Evolutionary conservation across 2,113 vertebrate species (phyloP).

Genomic region (Strix aluco): DNA sequence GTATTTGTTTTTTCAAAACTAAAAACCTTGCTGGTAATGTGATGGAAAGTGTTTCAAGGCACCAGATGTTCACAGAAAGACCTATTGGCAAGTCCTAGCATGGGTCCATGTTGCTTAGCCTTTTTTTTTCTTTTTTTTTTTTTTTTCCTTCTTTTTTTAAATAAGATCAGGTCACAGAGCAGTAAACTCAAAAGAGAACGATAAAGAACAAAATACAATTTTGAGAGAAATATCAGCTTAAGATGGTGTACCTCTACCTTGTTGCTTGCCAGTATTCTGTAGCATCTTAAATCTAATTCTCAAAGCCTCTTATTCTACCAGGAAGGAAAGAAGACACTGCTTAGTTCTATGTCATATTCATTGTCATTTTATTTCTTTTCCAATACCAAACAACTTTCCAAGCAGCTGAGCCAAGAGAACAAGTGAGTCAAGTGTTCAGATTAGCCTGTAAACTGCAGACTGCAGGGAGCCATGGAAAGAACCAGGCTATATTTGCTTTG

Average conservation of each 20-base stretch:
- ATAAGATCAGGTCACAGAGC: background rate
- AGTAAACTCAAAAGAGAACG: background rate
- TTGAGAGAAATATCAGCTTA: background rate
- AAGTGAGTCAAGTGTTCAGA: constrained; percentile 10
- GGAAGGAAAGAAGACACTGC: background rate
- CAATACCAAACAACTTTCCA: background rate
- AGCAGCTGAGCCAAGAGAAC: background rate
- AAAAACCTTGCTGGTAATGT: background rate
- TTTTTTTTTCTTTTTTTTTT: background rate
- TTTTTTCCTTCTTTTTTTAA: too few species aligned
- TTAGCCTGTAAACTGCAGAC: constrained; percentile 17
- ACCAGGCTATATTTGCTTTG: background rate
- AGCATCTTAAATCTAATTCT: background rate
- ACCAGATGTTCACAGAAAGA: background rate
- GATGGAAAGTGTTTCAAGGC: background rate
- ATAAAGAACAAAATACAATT: background rate
- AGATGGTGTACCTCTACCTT: background rate
- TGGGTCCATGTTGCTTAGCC: background rate
- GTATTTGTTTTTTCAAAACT: background rate
- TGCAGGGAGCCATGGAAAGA: background rate
- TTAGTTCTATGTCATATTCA: background rate
- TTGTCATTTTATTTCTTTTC: constrained; percentile 24
- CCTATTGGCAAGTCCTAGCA: background rate
- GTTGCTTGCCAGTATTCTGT: background rate
- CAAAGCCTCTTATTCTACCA: background rate